A percentile compares a stretch with the other conserved stretches of the same genome.
Evolutionary conservation across 2,113 vertebrate genomes (phyloP).

Genomic region (Pelecanoides urinatrix): DNA sequence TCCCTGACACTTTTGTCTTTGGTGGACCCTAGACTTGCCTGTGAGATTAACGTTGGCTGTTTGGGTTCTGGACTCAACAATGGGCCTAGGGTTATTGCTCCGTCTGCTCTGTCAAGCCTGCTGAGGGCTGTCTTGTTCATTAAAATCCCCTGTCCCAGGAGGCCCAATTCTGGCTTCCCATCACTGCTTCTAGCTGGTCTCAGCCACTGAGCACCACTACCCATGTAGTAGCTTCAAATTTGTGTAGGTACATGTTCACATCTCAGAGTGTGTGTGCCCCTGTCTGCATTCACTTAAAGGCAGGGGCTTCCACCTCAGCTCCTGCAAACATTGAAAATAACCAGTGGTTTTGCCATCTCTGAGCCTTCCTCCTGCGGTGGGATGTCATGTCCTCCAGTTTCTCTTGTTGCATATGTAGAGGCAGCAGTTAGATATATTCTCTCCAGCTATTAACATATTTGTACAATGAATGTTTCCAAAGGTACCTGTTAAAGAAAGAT

Average conservation of each 20-base stretch:
- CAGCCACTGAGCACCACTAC: neutral
- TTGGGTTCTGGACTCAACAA: neutral
- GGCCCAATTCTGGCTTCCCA: neutral
- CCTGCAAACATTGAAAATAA: neutral
- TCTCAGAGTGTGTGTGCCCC: neutral
- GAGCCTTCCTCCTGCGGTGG: neutral
- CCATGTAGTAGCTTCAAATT: neutral
- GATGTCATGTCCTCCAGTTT: neutral
- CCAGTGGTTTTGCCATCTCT: neutral
- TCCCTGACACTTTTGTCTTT: neutral
- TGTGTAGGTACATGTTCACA: neutral
- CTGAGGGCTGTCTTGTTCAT: neutral
- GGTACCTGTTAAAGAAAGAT: neutral
- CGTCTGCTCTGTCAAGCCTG: neutral
- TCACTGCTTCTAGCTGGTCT: neutral
- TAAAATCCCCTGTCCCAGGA: neutral
- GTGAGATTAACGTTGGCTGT: fast-evolving
- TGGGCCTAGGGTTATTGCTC: neutral
- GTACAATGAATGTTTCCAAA: neutral
- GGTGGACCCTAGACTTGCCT: neutral
- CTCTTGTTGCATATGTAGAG: neutral
- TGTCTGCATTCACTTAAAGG: neutral
- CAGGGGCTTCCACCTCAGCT: neutral
- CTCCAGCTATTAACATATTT: neutral
- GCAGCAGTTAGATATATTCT: neutral